A percentile compares a stretch with the other conserved stretches of the same genome.
Conservation (phyloP, 2,888 invertebrate genomes). For the Troilus luridus region DNA sequence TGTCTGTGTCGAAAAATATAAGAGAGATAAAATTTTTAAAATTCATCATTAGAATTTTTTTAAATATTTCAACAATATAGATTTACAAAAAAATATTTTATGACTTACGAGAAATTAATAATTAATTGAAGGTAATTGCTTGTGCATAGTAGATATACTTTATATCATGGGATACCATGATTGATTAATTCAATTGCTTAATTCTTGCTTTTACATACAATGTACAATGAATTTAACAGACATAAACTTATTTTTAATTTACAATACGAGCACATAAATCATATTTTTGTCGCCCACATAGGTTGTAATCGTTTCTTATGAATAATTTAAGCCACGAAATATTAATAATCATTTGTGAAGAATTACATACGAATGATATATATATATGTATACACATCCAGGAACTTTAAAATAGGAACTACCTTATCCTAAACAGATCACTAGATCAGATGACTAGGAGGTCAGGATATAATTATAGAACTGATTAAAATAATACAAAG, state of each 20-base stretch:
- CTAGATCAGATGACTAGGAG: conserved; percentile 1
- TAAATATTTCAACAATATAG: no score
- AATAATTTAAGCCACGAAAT: no score
- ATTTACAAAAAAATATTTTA: no score
- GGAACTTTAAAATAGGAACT: background rate
- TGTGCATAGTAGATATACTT: no score
- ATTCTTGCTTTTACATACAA: background rate
- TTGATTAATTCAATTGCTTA: background rate
- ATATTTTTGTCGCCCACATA: background rate
- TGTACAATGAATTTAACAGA: background rate
- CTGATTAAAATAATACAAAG: conserved; percentile 30
- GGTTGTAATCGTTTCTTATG: background rate
- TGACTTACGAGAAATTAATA: no score
- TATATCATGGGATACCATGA: no score
- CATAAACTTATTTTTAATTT: background rate
- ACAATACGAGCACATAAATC: background rate
- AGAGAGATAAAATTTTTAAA: no score
- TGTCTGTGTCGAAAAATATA: no score
- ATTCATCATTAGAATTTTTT: no score
- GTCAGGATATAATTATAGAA: background rate
- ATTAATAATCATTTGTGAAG: no score
- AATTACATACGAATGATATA: background rate
- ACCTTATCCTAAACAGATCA: background rate
- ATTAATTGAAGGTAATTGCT: no score
- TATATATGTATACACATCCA: background rate